These are phyloP conservation scores for Carassius carassius DNA, from an alignment of 2,113 vertebrate genomes.

Conservation along the genomic window DNA sequence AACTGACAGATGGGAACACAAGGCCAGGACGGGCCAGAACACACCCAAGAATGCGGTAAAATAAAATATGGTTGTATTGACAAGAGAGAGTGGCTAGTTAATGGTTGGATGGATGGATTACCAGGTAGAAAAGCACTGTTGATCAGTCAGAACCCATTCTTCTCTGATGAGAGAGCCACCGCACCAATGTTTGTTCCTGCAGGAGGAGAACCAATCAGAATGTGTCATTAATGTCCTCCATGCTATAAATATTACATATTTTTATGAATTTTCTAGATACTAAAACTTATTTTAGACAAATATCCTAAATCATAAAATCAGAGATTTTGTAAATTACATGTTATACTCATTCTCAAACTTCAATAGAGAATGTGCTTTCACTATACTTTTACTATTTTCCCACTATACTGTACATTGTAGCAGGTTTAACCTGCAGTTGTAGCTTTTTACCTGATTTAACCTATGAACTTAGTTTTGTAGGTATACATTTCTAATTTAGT, in stretches of 20 bases:
- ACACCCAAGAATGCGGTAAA: not conserved
- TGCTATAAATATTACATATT: not conserved
- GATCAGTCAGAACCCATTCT: conserved; percentile 92
- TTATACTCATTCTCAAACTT: not conserved
- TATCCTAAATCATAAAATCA: not conserved
- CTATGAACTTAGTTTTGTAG: not conserved
- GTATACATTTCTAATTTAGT: not conserved
- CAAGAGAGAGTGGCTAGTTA: not conserved
- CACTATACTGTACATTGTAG: not conserved
- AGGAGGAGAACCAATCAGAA: conserved; percentile 9
- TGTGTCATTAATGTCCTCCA: not conserved
- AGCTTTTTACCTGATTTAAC: not conserved
- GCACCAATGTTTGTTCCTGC: conserved; percentile 89
- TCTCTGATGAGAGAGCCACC: conserved; percentile 92
- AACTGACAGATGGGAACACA: conserved; percentile 31
- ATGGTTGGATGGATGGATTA: conserved; percentile 63
- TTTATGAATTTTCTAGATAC: not conserved
- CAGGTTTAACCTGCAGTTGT: not conserved
- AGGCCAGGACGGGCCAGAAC: not conserved
- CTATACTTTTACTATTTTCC: too few species aligned
- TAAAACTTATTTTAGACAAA: not conserved
- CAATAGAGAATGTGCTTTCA: too few species aligned
- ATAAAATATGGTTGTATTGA: not conserved
- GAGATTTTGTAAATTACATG: too few species aligned
- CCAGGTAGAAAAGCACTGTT: conserved; percentile 95